Evolutionary conservation across 92 coral and sea anemone genomes (phyloP).

Genomic region (Actinostola sp.): DNA sequence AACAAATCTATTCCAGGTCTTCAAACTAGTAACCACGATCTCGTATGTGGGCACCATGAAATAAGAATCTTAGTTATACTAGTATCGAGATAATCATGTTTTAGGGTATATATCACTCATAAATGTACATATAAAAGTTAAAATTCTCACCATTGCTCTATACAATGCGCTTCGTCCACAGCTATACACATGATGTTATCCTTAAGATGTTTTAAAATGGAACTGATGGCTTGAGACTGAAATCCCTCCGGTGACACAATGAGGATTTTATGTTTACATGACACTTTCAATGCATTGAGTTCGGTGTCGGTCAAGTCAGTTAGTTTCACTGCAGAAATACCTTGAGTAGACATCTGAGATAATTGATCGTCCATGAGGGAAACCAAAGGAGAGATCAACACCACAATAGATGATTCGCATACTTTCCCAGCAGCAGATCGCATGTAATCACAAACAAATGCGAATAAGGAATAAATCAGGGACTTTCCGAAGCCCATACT

Average conservation of each 20-base stretch:
- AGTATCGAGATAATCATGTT: too few relatives aligned
- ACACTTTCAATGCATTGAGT: constrained; percentile 16
- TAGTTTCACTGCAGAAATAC: constrained; percentile 29
- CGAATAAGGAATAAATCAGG: constrained; percentile 31
- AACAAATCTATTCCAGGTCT: too few relatives aligned
- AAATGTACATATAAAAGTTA: background rate
- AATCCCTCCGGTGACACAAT: constrained; percentile 42
- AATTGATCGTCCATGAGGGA: constrained; percentile 44
- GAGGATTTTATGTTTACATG: constrained; percentile 19
- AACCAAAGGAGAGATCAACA: constrained; percentile 31
- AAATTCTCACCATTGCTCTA: constrained; percentile 46
- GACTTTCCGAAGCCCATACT: constrained; percentile 47
- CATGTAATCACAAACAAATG: constrained; percentile 27
- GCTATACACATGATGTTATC: constrained; percentile 34
- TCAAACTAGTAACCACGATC: too few relatives aligned
- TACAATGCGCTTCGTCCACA: constrained; percentile 52
- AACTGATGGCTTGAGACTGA: constrained; percentile 21
- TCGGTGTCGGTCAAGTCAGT: constrained; percentile 13
- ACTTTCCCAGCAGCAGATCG: constrained; percentile 21
- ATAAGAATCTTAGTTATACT: too few relatives aligned
- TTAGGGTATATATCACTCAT: background rate
- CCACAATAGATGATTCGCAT: constrained; percentile 20
- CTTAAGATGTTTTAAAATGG: constrained; percentile 19
- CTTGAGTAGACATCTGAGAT: constrained; percentile 1
- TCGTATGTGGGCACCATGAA: too few relatives aligned